phyloP scores from a whole-genome alignment of 2,113 vertebrate genomes.

The Thunnus thynnus region DNA sequence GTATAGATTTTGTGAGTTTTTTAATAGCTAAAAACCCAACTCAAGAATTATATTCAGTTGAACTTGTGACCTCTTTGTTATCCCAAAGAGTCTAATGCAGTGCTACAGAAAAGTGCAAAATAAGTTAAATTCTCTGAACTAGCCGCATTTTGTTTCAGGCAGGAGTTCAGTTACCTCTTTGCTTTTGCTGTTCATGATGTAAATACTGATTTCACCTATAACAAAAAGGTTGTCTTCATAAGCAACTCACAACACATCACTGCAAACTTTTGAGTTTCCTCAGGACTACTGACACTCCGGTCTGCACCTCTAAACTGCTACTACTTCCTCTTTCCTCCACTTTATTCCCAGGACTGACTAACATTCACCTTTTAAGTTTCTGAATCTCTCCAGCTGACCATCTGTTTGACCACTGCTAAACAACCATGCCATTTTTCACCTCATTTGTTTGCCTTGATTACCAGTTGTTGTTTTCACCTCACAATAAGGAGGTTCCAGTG shows the following conservation, averaged over 20 bases:
- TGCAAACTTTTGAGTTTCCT: conserved; percentile 3
- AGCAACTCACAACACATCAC: background rate
- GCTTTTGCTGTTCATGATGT: background rate
- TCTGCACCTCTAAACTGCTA: background rate
- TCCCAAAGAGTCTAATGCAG: background rate
- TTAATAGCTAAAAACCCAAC: background rate
- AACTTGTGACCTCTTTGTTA: background rate
- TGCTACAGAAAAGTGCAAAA: background rate
- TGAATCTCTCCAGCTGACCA: conserved; percentile 1
- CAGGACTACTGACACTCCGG: background rate
- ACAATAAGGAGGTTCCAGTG: conserved; percentile 71
- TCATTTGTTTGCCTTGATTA: conserved; percentile 27
- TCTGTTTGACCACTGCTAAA: conserved; percentile 7
- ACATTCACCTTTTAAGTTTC: conserved; percentile 1
- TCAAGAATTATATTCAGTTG: background rate
- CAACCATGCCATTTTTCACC: background rate
- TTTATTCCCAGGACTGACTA: conserved; percentile 8
- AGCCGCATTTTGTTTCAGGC: conserved; percentile 10
- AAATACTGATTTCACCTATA: background rate
- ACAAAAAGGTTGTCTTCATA: background rate
- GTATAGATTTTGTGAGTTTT: background rate
- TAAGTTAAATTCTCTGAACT: background rate
- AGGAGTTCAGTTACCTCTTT: background rate
- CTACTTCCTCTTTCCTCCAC: conserved; percentile 2
- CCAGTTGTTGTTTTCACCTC: conserved; percentile 57